A percentile compares a stretch with the other conserved stretches of the same genome.
phyloP scores from a whole-genome alignment of 2,113 vertebrate genomes.

The Neomonachus schauinslandi region DNA sequence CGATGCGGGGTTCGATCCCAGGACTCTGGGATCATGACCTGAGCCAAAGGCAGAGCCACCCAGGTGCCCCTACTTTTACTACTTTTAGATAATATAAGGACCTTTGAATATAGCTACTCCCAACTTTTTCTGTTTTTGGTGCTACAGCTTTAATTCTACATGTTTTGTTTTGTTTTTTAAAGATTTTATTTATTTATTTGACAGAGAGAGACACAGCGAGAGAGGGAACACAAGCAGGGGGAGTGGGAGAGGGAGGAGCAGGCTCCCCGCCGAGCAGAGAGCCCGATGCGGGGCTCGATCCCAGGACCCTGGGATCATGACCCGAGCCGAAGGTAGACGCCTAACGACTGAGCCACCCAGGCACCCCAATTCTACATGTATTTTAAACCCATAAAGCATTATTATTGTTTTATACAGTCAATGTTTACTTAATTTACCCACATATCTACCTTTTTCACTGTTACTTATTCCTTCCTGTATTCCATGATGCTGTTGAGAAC shows the following conservation, averaged over 20 bases:
- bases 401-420: neutral
- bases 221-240: neutral
- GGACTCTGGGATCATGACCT: no score
- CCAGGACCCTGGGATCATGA: no score
- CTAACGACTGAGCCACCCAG: no score
- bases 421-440: neutral
- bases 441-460: neutral
- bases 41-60: no score
- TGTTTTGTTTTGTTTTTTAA: no score
- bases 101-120: neutral
- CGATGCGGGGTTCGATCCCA: no score
- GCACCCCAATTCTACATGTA: neutral
- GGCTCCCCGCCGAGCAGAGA: no score
- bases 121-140: neutral
- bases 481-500: neutral
- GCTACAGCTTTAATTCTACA: neutral
- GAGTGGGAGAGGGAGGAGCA: neutral
- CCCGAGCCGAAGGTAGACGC: no score
- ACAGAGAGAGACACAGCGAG: neutral
- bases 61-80: neutral
- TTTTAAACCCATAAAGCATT: neutral
- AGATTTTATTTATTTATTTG: neutral
- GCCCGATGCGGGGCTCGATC: no score
- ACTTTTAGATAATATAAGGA: neutral
- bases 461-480: neutral